Evolutionary conservation across 2,113 vertebrate genomes (phyloP).

Genomic region (Corythornis vintsioides): DNA sequence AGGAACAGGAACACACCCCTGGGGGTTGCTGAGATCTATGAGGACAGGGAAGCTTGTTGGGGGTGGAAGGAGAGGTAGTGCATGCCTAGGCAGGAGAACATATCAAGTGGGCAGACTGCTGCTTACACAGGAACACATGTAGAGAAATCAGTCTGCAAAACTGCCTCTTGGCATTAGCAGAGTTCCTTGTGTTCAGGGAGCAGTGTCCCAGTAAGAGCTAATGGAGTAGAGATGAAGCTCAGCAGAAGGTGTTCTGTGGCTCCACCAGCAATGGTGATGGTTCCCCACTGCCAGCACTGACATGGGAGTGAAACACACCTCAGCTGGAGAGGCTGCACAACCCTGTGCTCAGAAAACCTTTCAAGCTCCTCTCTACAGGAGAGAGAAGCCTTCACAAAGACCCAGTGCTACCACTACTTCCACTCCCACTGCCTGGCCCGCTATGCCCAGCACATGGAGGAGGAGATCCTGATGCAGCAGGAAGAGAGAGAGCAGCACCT

Average conservation of each 20-base stretch:
- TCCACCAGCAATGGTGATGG: background rate
- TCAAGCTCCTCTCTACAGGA: constrained; percentile 78
- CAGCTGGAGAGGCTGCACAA: background rate
- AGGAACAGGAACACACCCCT: background rate
- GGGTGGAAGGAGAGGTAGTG: background rate
- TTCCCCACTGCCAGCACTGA: background rate
- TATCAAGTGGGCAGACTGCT: background rate
- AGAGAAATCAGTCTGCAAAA: background rate
- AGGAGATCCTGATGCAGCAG: constrained; percentile 81
- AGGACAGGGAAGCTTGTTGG: background rate
- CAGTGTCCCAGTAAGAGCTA: background rate
- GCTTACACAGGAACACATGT: background rate
- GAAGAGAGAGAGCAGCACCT: constrained; percentile 82
- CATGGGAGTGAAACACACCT: background rate
- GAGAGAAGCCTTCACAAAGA: constrained; percentile 91
- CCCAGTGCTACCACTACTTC: constrained; percentile 94
- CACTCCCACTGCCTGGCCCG: constrained; percentile 95
- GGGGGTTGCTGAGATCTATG: background rate
- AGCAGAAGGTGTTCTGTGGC: background rate
- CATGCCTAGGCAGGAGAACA: background rate
- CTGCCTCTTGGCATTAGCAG: background rate
- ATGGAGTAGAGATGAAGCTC: background rate
- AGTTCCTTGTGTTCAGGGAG: background rate
- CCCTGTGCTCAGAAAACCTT: background rate
- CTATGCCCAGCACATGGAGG: constrained; percentile 88